Conservation (phyloP, 2,888 invertebrate species). For the Caenorhabditis afra region DNA sequence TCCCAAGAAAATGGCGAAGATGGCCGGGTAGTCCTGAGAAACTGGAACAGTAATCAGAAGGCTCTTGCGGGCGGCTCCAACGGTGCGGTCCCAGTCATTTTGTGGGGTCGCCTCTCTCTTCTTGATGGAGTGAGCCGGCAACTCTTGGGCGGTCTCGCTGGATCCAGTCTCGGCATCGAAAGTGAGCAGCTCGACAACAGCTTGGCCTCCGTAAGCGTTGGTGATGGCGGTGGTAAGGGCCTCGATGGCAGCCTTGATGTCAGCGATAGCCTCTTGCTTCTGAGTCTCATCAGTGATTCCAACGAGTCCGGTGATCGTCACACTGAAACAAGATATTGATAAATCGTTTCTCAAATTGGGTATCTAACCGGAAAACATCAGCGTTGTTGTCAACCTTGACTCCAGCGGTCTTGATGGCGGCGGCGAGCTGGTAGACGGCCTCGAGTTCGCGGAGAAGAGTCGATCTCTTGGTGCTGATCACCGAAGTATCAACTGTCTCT, state of each 20-base stretch:
- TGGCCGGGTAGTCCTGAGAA: slow-evolving; percentile 76
- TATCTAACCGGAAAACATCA: slow-evolving; percentile 64
- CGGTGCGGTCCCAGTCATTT: background rate
- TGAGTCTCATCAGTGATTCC: slow-evolving; percentile 50
- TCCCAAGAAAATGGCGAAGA: slow-evolving; percentile 78
- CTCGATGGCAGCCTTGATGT: slow-evolving; percentile 57
- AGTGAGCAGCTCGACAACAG: slow-evolving; percentile 65
- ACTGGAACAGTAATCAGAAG: slow-evolving; percentile 68
- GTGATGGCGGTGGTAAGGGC: slow-evolving; percentile 56
- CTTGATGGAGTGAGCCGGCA: slow-evolving; percentile 50
- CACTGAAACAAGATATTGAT: slow-evolving; percentile 28
- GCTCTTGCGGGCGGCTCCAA: slow-evolving; percentile 34
- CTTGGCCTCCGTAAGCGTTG: slow-evolving; percentile 65
- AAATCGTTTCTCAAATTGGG: too few species aligned
- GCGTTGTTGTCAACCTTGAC: slow-evolving; percentile 59
- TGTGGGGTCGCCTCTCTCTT: slow-evolving; percentile 52
- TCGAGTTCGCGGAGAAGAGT: slow-evolving; percentile 60
- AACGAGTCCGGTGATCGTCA: slow-evolving; percentile 58
- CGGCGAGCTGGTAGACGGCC: slow-evolving; percentile 59
- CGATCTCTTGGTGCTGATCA: slow-evolving; percentile 62
- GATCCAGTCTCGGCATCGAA: slow-evolving; percentile 38
- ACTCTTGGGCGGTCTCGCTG: slow-evolving; percentile 19
- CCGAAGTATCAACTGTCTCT: slow-evolving; percentile 46
- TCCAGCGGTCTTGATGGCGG: slow-evolving; percentile 61
- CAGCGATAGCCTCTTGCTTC: slow-evolving; percentile 44